phyloP scores from a whole-genome alignment of 1,140 invertebrate genomes.

The Dicyema japonicum region DNA sequence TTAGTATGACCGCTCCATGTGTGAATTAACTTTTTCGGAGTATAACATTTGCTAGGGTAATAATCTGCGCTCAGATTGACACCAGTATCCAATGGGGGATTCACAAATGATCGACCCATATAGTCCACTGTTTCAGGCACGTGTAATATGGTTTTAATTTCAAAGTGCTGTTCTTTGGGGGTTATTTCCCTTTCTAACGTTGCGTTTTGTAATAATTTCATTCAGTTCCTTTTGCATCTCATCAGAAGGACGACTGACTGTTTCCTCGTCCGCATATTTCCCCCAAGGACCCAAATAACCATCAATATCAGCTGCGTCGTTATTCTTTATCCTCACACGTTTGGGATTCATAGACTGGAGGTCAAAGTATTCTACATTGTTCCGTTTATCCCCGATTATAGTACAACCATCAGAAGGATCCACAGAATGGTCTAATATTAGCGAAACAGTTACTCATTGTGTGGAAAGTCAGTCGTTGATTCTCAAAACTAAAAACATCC shows the following conservation, averaged over 20 bases:
- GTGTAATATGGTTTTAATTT: slow-evolving; percentile 43
- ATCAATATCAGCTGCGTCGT: slow-evolving; percentile 55
- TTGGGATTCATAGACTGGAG: slow-evolving; percentile 24
- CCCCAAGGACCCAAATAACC: slow-evolving; percentile 91
- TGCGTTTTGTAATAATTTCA: slow-evolving; percentile 53
- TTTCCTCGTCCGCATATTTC: slow-evolving; percentile 54
- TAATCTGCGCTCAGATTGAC: slow-evolving; percentile 63
- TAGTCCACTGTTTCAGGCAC: slow-evolving; percentile 77
- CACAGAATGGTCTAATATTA: slow-evolving; percentile 49
- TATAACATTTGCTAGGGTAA: slow-evolving; percentile 68
- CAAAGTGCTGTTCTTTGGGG: slow-evolving; percentile 21
- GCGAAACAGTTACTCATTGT: slow-evolving; percentile 14
- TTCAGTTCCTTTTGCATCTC: slow-evolving; percentile 17
- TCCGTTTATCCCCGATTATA: no score
- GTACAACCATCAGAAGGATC: slow-evolving; percentile 34
- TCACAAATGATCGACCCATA: slow-evolving; percentile 67
- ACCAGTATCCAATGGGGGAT: slow-evolving; percentile 67
- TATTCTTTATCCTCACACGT: slow-evolving; percentile 57
- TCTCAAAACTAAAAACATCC: slow-evolving; percentile 88
- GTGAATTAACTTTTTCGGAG: slow-evolving; percentile 77
- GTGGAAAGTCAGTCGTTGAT: slow-evolving; percentile 59
- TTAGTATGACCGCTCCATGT: slow-evolving; percentile 87
- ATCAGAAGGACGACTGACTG: slow-evolving; percentile 47
- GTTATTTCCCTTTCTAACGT: slow-evolving; percentile 19
- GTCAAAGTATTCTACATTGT: slow-evolving; percentile 8